Percentiles rank a stretch among this genome's conserved stretches.
phyloP scores from a whole-genome alignment of 2,113 vertebrate genomes.

The Pao palembangensis region DNA sequence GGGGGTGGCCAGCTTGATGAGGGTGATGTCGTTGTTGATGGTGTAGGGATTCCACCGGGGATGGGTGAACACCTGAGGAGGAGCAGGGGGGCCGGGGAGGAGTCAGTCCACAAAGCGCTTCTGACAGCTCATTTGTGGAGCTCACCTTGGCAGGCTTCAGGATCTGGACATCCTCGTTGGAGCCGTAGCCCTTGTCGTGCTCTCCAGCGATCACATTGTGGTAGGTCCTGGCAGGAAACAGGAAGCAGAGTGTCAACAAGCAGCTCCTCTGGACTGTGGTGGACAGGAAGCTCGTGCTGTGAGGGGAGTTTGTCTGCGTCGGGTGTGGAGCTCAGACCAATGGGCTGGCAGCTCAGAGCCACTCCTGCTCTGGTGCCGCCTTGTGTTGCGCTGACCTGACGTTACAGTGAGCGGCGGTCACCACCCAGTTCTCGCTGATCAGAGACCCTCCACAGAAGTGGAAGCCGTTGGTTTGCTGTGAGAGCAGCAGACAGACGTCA shows the following conservation, averaged over 20 bases:
- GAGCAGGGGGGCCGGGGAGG: background rate
- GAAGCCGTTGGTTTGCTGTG: no score
- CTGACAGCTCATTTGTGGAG: background rate
- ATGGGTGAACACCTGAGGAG: constrained; percentile 70
- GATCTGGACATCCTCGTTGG: constrained; percentile 63
- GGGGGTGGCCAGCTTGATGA: constrained; percentile 69
- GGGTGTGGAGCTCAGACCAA: no score
- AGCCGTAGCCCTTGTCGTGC: constrained; percentile 70
- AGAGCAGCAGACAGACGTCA: no score
- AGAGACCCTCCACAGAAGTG: no score
- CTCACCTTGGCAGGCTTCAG: constrained; percentile 76
- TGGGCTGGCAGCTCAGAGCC: background rate
- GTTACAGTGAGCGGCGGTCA: no score
- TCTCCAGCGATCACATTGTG: constrained; percentile 81
- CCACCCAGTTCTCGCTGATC: no score
- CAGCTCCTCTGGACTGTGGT: no score
- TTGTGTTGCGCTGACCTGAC: constrained; percentile 67
- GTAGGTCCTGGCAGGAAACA: constrained; percentile 66
- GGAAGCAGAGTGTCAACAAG: background rate
- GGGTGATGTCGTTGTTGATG: constrained; percentile 74
- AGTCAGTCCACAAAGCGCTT: background rate
- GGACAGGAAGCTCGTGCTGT: no score
- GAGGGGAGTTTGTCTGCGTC: no score
- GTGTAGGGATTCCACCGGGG: constrained; percentile 64
- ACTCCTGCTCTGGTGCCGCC: background rate